Percentiles rank a stretch among this genome's conserved stretches.
phyloP scores from a whole-genome alignment of 1,140 invertebrate genomes.

The Xylocopa sonorina region DNA sequence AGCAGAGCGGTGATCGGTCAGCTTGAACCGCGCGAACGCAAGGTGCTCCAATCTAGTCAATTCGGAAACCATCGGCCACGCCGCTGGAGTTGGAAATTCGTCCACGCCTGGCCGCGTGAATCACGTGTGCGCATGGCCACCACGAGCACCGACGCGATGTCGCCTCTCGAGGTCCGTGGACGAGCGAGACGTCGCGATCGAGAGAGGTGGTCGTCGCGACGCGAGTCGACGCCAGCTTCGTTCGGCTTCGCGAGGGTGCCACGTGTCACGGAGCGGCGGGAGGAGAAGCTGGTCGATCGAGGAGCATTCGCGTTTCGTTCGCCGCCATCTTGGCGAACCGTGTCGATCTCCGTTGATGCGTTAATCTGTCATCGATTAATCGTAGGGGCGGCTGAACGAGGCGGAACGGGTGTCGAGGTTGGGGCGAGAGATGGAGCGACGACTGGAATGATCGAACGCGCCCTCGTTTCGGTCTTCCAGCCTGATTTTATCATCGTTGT shows the following conservation, averaged over 20 bases:
- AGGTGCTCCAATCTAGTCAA: conserved; percentile 65
- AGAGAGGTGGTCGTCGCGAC: too few relatives aligned
- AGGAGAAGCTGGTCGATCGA: conserved; percentile 19
- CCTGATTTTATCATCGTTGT: conserved; percentile 81
- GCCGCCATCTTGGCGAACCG: background rate
- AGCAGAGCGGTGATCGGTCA: conserved; percentile 43
- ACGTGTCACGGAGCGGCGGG: conserved; percentile 22
- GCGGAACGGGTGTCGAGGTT: background rate
- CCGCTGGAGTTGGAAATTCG: conserved; percentile 36
- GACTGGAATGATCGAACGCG: conserved; percentile 28
- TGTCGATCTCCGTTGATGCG: background rate
- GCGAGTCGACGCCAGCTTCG: background rate
- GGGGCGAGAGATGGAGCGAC: background rate
- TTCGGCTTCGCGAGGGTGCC: background rate
- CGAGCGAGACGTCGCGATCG: too few relatives aligned
- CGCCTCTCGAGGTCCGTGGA: background rate
- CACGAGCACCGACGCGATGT: background rate
- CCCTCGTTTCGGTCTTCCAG: conserved; percentile 64
- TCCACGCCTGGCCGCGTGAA: background rate
- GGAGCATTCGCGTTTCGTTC: background rate
- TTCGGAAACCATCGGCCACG: conserved; percentile 48
- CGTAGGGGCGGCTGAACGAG: background rate
- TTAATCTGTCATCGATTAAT: background rate
- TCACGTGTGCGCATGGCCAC: background rate
- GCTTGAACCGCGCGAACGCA: conserved; percentile 33